phyloP scores from a whole-genome alignment of 2,797 vertebrate genomes.

The Phalanger gymnotis region DNA sequence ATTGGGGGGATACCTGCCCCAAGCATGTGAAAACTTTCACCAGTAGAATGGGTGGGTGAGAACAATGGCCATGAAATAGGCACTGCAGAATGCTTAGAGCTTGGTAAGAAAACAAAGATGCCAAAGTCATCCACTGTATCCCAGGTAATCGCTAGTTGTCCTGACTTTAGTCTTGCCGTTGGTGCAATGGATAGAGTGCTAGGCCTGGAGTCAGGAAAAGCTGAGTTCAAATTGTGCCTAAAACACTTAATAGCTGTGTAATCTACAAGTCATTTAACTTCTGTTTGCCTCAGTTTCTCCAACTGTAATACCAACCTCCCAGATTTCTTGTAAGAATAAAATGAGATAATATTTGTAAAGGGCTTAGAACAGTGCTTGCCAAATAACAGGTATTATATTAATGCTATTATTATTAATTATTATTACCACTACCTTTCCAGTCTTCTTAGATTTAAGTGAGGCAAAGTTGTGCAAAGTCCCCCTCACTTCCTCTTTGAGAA shows the following conservation, averaged over 20 bases:
- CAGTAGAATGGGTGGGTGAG: background rate
- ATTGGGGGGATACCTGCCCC: background rate
- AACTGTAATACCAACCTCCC: background rate
- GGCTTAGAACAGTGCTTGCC: background rate
- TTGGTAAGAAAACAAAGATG: background rate
- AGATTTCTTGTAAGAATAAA: background rate
- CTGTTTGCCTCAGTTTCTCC: background rate
- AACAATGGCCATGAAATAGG: background rate
- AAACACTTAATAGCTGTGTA: background rate
- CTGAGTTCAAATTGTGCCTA: background rate
- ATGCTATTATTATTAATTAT: too few species aligned
- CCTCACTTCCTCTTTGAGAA: too few species aligned
- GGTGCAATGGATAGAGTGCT: background rate
- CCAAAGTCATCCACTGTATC: background rate
- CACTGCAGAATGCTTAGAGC: background rate
- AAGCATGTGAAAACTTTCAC: background rate
- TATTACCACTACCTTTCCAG: too few species aligned
- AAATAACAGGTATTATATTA: background rate
- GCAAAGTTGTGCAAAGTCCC: too few species aligned
- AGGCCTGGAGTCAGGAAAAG: background rate
- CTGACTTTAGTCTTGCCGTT: background rate
- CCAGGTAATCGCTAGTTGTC: background rate
- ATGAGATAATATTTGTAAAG: background rate
- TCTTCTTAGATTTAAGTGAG: too few species aligned
- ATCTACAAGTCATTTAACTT: background rate